phyloP scores from a whole-genome alignment of 1,140 invertebrate species.

The Papilio polytes region DNA sequence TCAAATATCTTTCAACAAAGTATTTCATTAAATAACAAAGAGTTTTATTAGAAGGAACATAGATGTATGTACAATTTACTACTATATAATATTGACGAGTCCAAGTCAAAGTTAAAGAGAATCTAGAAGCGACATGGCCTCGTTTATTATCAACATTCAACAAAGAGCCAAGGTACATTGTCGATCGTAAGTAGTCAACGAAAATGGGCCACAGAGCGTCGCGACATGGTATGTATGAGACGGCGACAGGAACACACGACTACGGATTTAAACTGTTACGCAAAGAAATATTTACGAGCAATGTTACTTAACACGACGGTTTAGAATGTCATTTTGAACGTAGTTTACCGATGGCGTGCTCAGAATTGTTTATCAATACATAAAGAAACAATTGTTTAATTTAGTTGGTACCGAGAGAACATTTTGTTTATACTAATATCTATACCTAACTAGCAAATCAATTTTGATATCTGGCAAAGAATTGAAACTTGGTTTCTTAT shows the following conservation, averaged over 20 bases:
- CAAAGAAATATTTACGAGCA: constrained; percentile 11
- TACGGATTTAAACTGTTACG: constrained; percentile 16
- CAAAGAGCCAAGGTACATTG: constrained; percentile 19
- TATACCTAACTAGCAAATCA: too few relatives aligned
- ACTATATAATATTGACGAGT: not conserved
- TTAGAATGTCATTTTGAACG: not conserved
- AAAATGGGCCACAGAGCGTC: constrained; percentile 7
- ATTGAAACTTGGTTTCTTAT: not conserved
- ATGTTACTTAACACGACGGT: constrained; percentile 20
- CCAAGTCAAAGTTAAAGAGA: constrained; percentile 5
- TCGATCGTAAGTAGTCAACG: constrained; percentile 15
- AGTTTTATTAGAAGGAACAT: not conserved
- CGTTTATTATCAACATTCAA: constrained; percentile 21
- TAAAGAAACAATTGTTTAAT: not conserved
- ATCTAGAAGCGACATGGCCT: constrained; percentile 1
- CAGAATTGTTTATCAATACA: not conserved
- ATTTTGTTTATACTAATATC: too few relatives aligned
- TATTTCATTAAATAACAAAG: not conserved
- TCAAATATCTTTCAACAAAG: too few relatives aligned
- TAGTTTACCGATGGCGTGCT: not conserved
- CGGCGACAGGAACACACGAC: not conserved
- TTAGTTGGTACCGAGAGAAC: too few relatives aligned
- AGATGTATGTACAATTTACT: not conserved
- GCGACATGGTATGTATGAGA: not conserved
- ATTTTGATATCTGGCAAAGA: too few relatives aligned